Evolutionary conservation across 2,888 invertebrate species (phyloP).

Genomic region (Drosophila recens): DNA sequence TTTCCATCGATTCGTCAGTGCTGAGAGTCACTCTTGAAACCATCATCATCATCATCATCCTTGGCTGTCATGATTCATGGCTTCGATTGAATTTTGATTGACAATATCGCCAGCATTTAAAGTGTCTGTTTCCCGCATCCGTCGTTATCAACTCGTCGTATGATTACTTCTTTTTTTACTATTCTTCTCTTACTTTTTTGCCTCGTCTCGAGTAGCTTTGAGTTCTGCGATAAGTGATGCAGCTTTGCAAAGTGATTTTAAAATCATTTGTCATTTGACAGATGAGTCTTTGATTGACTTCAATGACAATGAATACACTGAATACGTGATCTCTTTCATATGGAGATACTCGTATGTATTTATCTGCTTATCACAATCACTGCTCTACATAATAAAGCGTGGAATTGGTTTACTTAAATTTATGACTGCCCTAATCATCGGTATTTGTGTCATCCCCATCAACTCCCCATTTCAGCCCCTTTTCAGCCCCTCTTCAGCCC

Average conservation of each 20-base stretch:
- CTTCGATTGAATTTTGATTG: slow-evolving; percentile 84
- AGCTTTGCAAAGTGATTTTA: slow-evolving; percentile 76
- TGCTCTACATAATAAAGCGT: slow-evolving; percentile 24
- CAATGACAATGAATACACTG: slow-evolving; percentile 57
- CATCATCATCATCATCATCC: slow-evolving; percentile 66
- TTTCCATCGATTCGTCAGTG: slow-evolving; percentile 48
- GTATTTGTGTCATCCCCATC: slow-evolving; percentile 52
- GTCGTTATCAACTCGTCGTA: slow-evolving; percentile 40
- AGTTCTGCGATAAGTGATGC: slow-evolving; percentile 48
- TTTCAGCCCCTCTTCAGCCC: slow-evolving; percentile 8
- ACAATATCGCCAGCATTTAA: slow-evolving; percentile 84
- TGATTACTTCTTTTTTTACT: slow-evolving; percentile 31
- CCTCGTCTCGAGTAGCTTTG: slow-evolving; percentile 26
- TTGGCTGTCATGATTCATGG: slow-evolving; percentile 76
- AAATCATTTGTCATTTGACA: slow-evolving; percentile 82
- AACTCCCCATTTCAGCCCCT: slow-evolving; percentile 11
- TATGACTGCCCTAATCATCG: slow-evolving; percentile 42
- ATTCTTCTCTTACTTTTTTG: slow-evolving; percentile 15
- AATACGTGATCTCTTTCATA: not conserved
- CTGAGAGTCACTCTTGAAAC: slow-evolving; percentile 61
- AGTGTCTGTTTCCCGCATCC: slow-evolving; percentile 82
- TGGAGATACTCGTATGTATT: not conserved
- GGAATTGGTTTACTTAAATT: slow-evolving; percentile 49
- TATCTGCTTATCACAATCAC: slow-evolving; percentile 33
- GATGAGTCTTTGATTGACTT: slow-evolving; percentile 83